Evolutionary conservation across 1,140 invertebrate genomes (phyloP).

Genomic region (Druon quercuslanigerum): DNA sequence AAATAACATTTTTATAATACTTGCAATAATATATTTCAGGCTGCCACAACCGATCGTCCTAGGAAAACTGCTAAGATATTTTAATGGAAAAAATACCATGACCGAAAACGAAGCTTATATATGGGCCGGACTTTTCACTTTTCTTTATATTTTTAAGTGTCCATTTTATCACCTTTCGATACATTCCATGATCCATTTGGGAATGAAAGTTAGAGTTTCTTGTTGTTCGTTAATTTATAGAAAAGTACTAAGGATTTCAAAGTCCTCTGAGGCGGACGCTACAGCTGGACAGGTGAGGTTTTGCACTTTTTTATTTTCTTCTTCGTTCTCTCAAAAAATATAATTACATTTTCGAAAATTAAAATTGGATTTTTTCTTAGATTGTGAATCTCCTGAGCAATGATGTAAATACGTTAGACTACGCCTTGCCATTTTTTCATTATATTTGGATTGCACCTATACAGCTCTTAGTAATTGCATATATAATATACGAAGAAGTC

Average conservation of each 20-base stretch:
- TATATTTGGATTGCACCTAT: slow-evolving; percentile 89
- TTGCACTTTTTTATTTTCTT: not conserved
- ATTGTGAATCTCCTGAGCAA: slow-evolving; percentile 95
- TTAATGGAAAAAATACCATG: slow-evolving; percentile 71
- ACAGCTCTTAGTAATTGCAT: slow-evolving; percentile 85
- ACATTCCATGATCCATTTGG: slow-evolving; percentile 83
- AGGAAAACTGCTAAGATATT: slow-evolving; percentile 82
- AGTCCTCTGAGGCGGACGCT: slow-evolving; percentile 56
- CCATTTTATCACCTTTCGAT: slow-evolving; percentile 87
- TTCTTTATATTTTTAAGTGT: slow-evolving; percentile 82
- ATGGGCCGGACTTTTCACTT: slow-evolving; percentile 80
- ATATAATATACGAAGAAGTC: slow-evolving; percentile 86
- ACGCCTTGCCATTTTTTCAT: slow-evolving; percentile 82
- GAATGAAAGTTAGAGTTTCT: slow-evolving; percentile 86
- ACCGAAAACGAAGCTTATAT: slow-evolving; percentile 77
- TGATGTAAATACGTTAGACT: slow-evolving; percentile 86
- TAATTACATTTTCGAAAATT: not conserved
- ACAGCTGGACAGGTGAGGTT: slow-evolving; percentile 57
- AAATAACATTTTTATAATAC: not conserved
- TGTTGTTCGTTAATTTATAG: slow-evolving; percentile 87
- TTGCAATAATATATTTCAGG: slow-evolving; percentile 71
- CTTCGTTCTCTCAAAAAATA: not conserved
- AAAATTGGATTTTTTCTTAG: slow-evolving; percentile 78
- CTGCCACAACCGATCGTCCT: slow-evolving; percentile 83
- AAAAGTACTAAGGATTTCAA: slow-evolving; percentile 77